A percentile compares a stretch with the other conserved stretches of the same genome.
Evolutionary conservation across 1,140 invertebrate genomes (phyloP).

Genomic region (Drosophila micromelanica): DNA sequence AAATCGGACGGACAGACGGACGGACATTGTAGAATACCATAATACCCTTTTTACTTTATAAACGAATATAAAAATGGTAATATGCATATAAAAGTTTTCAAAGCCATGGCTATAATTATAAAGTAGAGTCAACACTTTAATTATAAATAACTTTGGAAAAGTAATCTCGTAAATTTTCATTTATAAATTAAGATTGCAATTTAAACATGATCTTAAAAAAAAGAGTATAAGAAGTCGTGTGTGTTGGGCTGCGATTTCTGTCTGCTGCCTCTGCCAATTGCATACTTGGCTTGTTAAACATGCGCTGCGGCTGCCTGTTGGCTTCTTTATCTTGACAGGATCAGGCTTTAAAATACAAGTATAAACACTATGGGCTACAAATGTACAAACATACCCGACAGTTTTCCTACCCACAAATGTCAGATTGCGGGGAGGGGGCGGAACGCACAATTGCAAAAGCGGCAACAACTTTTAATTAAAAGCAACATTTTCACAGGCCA

Average conservation of each 20-base stretch:
- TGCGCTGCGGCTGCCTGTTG: constrained; percentile 63
- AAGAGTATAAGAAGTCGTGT: constrained; percentile 1
- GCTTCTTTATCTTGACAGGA: constrained; percentile 74
- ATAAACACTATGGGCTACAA: constrained; percentile 58
- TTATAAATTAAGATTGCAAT: too few relatives aligned
- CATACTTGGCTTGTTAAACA: constrained; percentile 70
- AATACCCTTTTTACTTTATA: too few relatives aligned
- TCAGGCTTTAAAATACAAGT: constrained; percentile 78
- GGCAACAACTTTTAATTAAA: constrained; percentile 78
- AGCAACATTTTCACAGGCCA: constrained; percentile 79
- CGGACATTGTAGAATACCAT: too few relatives aligned
- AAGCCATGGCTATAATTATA: too few relatives aligned
- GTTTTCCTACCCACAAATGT: constrained; percentile 2
- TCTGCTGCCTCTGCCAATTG: constrained; percentile 29
- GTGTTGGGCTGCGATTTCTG: constrained; percentile 8
- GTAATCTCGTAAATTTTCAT: too few relatives aligned
- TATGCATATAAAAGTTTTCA: too few relatives aligned
- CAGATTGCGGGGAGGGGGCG: not conserved
- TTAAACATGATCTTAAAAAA: not conserved
- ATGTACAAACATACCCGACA: constrained; percentile 66
- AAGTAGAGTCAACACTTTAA: too few relatives aligned
- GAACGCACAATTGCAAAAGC: constrained; percentile 54
- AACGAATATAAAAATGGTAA: too few relatives aligned
- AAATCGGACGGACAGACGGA: too few relatives aligned
- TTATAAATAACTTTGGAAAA: too few relatives aligned